Evolutionary conservation across 2,888 invertebrate species (phyloP).

Genomic region (Junonia oenone): DNA sequence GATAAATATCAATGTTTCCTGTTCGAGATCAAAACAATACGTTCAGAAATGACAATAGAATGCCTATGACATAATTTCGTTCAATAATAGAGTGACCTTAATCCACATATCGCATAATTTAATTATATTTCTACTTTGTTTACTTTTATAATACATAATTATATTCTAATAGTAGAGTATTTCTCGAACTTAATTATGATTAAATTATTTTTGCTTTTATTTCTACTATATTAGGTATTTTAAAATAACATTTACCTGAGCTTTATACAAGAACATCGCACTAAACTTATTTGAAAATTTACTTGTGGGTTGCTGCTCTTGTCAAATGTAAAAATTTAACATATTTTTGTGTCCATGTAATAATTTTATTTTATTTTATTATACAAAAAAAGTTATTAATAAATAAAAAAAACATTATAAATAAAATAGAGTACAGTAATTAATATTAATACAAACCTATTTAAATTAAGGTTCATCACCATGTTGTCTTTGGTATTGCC

Average conservation of each 20-base stretch:
- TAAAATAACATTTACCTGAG: too few relatives aligned
- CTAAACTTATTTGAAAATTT: too few relatives aligned
- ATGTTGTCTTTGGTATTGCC: constrained; percentile 69
- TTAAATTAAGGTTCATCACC: constrained; percentile 73
- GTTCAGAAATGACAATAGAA: constrained; percentile 7
- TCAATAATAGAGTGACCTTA: constrained; percentile 12
- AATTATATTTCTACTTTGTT: not conserved
- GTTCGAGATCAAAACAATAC: constrained; percentile 16
- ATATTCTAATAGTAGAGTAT: not conserved
- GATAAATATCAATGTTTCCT: constrained; percentile 14
- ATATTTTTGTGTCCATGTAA: too few relatives aligned
- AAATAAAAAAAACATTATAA: not conserved
- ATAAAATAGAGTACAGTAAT: not conserved
- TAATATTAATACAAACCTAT: constrained; percentile 55
- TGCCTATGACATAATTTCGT: constrained; percentile 9
- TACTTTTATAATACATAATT: not conserved
- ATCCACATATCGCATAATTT: constrained; percentile 6
- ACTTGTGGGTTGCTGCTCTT: too few relatives aligned
- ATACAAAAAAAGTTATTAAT: too few relatives aligned
- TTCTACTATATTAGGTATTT: too few relatives aligned
- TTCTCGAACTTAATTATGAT: not conserved
- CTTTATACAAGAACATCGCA: too few relatives aligned
- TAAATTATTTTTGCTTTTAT: not conserved
- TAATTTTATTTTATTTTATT: too few relatives aligned
- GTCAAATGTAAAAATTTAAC: too few relatives aligned